Base-by-base conservation (phyloP, 1,140 invertebrate genomes). In the Physella acuta region DNA sequence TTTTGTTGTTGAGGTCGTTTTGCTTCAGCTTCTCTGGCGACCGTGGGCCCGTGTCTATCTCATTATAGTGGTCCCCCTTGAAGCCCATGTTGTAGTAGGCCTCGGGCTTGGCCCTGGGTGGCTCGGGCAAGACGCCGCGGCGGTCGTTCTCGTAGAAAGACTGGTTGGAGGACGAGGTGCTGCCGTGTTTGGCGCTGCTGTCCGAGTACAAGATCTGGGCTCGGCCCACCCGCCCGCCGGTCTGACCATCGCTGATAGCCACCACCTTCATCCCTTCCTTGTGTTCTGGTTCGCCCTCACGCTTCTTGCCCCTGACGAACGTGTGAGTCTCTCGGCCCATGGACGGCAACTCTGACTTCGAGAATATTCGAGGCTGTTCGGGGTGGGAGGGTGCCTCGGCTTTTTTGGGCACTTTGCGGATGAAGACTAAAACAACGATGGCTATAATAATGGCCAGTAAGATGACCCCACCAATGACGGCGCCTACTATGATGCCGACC, bases 221-320 rank as follows among this genome's bases (percentile, higher is more conserved):
- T 49, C 61, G 26, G 30, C 61, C 61, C 16, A 63, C 61, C 30
- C 49, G n/a, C 3, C 5, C n/a, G n/a, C 61, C 61, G 3, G 61
- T 63, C 37, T 51, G 37, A 30, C 61, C 61, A 52, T 63, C 61
- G 37, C 61, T 63, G 61, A 63, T 63, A 3, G 61, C 61, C 36
- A 63, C n/a, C 4, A 63, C 61, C 34, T 63, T 36, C 61, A 63
- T 63, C n/a, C 39, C 31, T 1, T 33, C 61, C 5, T 34, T 33
- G 4, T 28, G 8, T 14, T 44, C 36, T 30, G n/a, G 24, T 20
- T 2, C 4, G 4, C 39, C 37, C 20, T 26, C 30, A n/a, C 3
- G 8, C 14, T 24, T 63, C n/a, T 63, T 63, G 20, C n/a, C 37
- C n/a, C 34, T 49, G 4, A 24, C 26, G 34, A 63, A 63, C 14